Conservation (phyloP, 2,113 vertebrate species). For the Propithecus coquereli region DNA sequence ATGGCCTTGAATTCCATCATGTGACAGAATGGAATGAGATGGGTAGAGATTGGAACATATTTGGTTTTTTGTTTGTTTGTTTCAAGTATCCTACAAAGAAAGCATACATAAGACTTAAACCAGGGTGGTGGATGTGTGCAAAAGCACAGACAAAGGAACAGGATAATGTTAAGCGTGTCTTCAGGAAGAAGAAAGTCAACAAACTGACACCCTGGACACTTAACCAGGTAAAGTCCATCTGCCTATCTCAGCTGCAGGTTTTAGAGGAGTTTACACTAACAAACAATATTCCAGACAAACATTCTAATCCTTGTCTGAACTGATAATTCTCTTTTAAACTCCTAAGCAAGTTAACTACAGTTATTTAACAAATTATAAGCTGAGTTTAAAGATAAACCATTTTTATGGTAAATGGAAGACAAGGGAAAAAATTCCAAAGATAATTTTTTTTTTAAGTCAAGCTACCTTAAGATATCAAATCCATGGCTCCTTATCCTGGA, state of each 20-base stretch:
- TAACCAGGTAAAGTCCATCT: neutral
- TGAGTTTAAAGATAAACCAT: neutral
- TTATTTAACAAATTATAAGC: neutral
- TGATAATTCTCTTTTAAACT: neutral
- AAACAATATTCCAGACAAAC: neutral
- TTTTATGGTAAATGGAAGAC: neutral
- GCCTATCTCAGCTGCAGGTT: neutral
- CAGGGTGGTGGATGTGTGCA: neutral
- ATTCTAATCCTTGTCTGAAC: neutral
- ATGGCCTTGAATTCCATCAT: neutral
- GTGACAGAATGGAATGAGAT: neutral
- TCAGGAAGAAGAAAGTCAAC: neutral
- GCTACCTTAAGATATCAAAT: neutral
- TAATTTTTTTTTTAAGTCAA: neutral
- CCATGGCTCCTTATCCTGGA: neutral
- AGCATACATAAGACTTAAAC: neutral
- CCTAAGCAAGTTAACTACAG: neutral
- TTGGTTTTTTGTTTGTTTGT: neutral
- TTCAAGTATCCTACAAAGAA: neutral
- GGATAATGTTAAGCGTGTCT: neutral
- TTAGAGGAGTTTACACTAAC: neutral
- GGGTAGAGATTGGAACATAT: neutral
- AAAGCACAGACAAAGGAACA: neutral
- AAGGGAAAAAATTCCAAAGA: neutral
- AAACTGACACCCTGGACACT: neutral